phyloP scores from a whole-genome alignment of 1,140 invertebrate species.

The Formica exsecta region DNA sequence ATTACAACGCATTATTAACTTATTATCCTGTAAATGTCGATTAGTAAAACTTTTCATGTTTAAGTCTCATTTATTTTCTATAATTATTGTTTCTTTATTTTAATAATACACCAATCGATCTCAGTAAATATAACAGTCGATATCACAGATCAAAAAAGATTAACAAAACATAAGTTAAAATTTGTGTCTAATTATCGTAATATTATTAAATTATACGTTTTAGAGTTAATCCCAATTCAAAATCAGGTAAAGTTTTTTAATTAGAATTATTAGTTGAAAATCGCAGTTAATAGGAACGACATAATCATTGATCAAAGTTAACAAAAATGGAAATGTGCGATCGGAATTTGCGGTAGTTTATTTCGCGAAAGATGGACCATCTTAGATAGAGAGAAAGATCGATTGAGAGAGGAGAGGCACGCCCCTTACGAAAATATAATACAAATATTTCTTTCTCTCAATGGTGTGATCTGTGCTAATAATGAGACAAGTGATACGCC shows the following conservation, averaged over 20 bases:
- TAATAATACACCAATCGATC: background rate
- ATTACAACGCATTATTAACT: constrained; percentile 51
- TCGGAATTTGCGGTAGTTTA: background rate
- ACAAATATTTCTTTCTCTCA: constrained; percentile 29
- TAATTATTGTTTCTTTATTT: constrained; percentile 34
- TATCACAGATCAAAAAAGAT: background rate
- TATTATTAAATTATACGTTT: background rate
- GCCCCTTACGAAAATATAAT: background rate
- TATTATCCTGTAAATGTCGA: constrained; percentile 49
- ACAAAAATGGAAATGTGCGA: background rate
- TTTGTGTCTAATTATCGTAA: constrained; percentile 5
- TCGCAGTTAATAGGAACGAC: background rate
- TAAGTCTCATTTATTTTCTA: constrained; percentile 24
- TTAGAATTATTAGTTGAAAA: background rate
- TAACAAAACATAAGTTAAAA: background rate
- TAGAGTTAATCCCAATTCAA: background rate
- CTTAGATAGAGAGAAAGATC: no score
- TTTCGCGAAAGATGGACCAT: background rate
- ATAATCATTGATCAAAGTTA: background rate
- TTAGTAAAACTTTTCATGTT: constrained; percentile 24
- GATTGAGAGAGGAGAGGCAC: background rate
- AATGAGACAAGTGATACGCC: constrained; percentile 49
- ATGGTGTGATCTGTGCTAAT: constrained; percentile 10
- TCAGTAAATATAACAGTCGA: background rate
- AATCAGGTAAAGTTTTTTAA: background rate